Percentiles rank a stretch among this genome's conserved stretches.
Evolutionary conservation across 2,113 vertebrate species (phyloP).

Genomic region (Pithys albifrons): DNA sequence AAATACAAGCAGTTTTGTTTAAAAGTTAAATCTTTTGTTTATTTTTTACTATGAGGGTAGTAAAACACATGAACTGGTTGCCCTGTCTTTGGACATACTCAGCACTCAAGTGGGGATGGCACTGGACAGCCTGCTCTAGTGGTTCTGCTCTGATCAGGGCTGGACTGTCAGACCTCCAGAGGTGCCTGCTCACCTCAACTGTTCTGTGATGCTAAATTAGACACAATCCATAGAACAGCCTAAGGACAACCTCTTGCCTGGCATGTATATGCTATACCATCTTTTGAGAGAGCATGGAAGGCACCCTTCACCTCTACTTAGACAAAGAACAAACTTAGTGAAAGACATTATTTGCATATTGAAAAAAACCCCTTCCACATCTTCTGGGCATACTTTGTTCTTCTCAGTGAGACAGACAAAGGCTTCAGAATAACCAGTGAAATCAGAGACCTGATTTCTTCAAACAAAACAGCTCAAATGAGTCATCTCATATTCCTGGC

Average conservation of each 20-base stretch:
- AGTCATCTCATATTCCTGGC: conserved; percentile 23
- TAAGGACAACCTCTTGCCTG: not conserved
- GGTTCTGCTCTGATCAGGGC: not conserved
- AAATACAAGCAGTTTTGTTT: not conserved
- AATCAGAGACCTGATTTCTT: not conserved
- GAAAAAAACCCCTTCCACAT: not conserved
- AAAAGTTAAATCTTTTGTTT: not conserved
- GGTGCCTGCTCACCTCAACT: not conserved
- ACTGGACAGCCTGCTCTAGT: not conserved
- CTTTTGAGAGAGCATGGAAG: not conserved
- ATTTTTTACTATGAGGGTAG: not conserved
- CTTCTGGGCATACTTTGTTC: not conserved
- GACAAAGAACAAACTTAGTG: not conserved
- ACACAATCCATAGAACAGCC: not conserved
- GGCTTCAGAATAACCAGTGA: not conserved
- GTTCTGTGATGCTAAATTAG: not conserved
- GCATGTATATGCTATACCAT: not conserved
- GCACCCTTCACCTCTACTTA: not conserved
- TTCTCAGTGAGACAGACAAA: not conserved
- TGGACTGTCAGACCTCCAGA: not conserved
- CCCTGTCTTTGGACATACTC: not conserved
- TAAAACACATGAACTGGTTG: not conserved
- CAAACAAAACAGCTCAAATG: conserved; percentile 17
- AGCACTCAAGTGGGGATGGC: not conserved
- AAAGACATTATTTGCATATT: not conserved